Evolutionary conservation across 1,140 invertebrate genomes (phyloP).

Genomic region (Rhopalosiphum padi): DNA sequence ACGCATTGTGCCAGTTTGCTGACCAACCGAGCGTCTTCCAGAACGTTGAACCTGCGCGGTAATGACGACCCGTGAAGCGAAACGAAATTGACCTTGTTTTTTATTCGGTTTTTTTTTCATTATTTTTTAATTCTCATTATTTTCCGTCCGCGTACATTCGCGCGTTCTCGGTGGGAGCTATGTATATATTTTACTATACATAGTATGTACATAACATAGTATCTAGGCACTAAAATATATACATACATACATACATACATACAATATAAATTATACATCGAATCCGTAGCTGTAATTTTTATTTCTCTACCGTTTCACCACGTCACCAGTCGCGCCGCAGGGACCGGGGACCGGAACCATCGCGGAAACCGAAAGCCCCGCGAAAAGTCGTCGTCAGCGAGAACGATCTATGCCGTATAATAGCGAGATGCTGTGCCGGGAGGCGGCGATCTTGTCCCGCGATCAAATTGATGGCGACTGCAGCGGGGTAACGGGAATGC

Average conservation of each 20-base stretch:
- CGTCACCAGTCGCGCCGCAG: not conserved
- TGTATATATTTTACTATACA: not conserved
- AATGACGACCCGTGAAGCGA: conserved; percentile 54
- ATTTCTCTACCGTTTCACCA: not conserved
- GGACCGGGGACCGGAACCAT: not conserved
- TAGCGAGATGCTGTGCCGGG: not conserved
- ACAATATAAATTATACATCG: no score
- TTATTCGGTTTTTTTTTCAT: not conserved
- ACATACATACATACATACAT: not conserved
- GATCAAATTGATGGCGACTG: not conserved
- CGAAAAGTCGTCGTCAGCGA: not conserved
- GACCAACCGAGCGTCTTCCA: conserved; percentile 57
- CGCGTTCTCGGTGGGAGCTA: not conserved
- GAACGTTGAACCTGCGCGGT: conserved; percentile 51
- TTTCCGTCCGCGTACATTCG: not conserved
- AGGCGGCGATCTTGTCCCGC: not conserved
- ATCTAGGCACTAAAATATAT: no score
- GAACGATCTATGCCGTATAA: no score
- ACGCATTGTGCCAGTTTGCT: conserved; percentile 58
- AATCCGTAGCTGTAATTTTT: not conserved
- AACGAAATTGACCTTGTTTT: conserved; percentile 58
- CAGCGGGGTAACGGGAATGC: conserved; percentile 37
- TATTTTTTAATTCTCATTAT: not conserved
- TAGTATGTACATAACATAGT: not conserved
- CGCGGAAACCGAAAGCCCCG: not conserved